A percentile compares a stretch with the other conserved stretches of the same genome.
phyloP scores from a whole-genome alignment of 37 sponge, comb jelly and placozoan species.

The Spongilla lacustris region DNA sequence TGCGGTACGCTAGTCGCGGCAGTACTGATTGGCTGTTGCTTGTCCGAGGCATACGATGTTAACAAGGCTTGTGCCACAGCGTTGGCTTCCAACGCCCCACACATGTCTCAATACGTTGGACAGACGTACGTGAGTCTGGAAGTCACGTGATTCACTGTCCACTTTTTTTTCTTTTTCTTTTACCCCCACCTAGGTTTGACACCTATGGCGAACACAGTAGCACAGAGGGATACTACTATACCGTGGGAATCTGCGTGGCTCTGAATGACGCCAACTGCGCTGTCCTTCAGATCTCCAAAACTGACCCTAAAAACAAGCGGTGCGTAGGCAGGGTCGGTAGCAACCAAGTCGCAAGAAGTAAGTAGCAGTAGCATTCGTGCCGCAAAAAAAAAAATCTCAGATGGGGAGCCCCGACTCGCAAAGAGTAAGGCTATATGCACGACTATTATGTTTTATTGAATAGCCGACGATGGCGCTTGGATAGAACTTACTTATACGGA shows the following conservation, averaged over 20 bases:
- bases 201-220: slow-evolving; percentile 4
- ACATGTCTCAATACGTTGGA: slow-evolving; percentile 39
- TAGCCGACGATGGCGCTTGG: slow-evolving; percentile 59
- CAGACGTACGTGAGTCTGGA: too few relatives aligned
- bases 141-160: background rate
- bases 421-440: too few relatives aligned
- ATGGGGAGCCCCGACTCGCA: too few relatives aligned
- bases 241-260: slow-evolving; percentile 53
- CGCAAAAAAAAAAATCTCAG: too few relatives aligned
- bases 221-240: slow-evolving; percentile 28
- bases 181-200: background rate
- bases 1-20: too few relatives aligned
- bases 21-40: background rate
- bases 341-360: slow-evolving; percentile 56
- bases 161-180: background rate
- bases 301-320: background rate
- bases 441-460: too few relatives aligned
- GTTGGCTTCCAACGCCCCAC: slow-evolving; percentile 19
- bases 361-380: background rate
- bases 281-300: slow-evolving; percentile 24
- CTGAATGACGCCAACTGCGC: slow-evolving; percentile 23
- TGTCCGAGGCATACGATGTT: background rate
- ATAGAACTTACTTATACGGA: slow-evolving; percentile 62
- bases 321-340: slow-evolving; percentile 30
- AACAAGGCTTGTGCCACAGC: slow-evolving; percentile 1